Percentiles rank a stretch among this genome's conserved stretches.
phyloP scores from a whole-genome alignment of 2,113 vertebrate species.

The Colius striatus region DNA sequence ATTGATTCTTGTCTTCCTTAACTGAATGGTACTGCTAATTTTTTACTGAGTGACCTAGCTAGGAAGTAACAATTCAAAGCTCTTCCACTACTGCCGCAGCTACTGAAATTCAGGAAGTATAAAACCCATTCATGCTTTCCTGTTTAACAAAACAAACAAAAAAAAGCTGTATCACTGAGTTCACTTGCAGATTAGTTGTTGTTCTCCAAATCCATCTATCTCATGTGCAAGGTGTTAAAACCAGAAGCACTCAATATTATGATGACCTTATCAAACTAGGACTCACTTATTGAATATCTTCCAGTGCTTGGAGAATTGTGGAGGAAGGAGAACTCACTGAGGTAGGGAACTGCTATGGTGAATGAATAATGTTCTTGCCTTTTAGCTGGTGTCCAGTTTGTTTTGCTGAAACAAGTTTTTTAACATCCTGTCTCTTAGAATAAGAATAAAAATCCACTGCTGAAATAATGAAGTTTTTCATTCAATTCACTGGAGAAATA shows the following conservation, averaged over 20 bases:
- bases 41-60: not conserved
- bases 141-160: not conserved
- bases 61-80: not conserved
- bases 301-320: not conserved
- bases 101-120: constrained; percentile 27
- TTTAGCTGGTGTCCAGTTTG: not conserved
- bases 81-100: not conserved
- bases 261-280: not conserved
- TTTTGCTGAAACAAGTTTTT: not conserved
- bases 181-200: not conserved
- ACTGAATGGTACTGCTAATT: not conserved
- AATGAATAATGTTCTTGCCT: not conserved
- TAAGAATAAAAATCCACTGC: not conserved
- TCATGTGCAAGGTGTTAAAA: not conserved
- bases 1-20: not conserved
- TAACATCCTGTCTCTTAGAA: not conserved
- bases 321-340: not conserved
- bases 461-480: not conserved
- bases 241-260: not conserved
- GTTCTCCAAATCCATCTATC: not conserved
- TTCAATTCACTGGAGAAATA: not conserved
- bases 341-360: not conserved
- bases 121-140: not conserved
- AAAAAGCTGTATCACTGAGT: not conserved
- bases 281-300: not conserved